phyloP scores from a whole-genome alignment of 2,113 vertebrate species.

The Apistogramma diplotaenia region DNA sequence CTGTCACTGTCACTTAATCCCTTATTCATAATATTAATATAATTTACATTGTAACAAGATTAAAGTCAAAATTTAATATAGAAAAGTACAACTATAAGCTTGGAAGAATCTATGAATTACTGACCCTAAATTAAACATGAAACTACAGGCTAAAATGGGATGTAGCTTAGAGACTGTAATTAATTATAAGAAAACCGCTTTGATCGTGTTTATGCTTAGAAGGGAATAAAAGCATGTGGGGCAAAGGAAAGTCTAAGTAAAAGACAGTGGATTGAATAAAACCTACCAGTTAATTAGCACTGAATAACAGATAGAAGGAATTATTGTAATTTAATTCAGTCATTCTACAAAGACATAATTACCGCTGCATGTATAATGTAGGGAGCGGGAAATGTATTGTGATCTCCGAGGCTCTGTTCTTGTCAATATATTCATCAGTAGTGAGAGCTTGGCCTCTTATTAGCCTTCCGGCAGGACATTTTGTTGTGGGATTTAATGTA shows the following conservation, averaged over 20 bases:
- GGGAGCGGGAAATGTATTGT: conserved; percentile 44
- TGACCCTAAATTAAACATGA: conserved; percentile 48
- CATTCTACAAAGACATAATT: conserved; percentile 62
- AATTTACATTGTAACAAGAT: neutral
- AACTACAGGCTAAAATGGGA: neutral
- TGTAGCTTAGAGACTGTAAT: conserved; percentile 36
- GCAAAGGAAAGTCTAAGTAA: conserved; percentile 27
- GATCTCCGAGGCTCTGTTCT: conserved; percentile 50
- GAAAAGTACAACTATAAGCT: conserved; percentile 13
- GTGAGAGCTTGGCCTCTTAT: conserved; percentile 50
- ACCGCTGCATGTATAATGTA: conserved; percentile 45
- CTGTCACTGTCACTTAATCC: neutral
- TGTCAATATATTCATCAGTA: conserved; percentile 54
- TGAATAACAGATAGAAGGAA: conserved; percentile 41
- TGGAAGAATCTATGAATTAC: conserved; percentile 17
- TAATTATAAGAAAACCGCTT: conserved; percentile 51
- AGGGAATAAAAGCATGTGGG: conserved; percentile 47
- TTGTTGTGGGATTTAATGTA: conserved; percentile 13
- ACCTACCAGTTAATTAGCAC: conserved; percentile 51
- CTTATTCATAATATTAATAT: neutral
- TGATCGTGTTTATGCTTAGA: conserved; percentile 57
- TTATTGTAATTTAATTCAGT: conserved; percentile 64
- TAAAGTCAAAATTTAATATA: neutral
- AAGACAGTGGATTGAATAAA: conserved; percentile 43
- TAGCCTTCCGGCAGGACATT: conserved; percentile 43